A percentile compares a stretch with the other conserved stretches of the same genome.
phyloP scores from a whole-genome alignment of 2,797 vertebrate genomes.

The Alectoris magna region DNA sequence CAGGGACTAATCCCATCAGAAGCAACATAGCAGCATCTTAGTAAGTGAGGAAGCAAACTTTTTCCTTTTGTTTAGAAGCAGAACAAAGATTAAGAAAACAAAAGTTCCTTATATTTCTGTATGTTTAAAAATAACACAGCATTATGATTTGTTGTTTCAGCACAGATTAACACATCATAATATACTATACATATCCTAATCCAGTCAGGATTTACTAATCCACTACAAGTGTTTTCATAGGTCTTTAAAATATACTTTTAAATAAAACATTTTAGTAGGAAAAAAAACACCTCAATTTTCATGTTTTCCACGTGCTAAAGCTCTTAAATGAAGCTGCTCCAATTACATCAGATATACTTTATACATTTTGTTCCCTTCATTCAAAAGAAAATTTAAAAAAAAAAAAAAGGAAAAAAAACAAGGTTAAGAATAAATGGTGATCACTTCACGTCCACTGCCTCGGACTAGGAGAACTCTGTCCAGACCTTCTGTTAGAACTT shows the following conservation, averaged over 20 bases:
- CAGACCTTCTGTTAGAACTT: constrained; percentile 95
- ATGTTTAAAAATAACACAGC: not conserved
- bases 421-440: constrained; percentile 95
- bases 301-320: constrained; percentile 12
- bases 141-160: not conserved
- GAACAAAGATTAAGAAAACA: not conserved
- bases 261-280: not conserved
- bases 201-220: constrained; percentile 17
- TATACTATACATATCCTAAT: constrained; percentile 14
- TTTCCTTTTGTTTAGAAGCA: constrained; percentile 14
- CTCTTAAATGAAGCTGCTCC: not conserved
- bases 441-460: constrained; percentile 95
- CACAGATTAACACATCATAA: not conserved
- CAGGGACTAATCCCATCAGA: not conserved
- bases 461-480: constrained; percentile 93
- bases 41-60: not conserved
- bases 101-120: not conserved
- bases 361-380: not conserved
- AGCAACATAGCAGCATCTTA: constrained; percentile 10
- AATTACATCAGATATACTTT: not conserved
- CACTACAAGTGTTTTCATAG: constrained; percentile 32
- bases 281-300: not conserved
- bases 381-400: not conserved
- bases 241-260: constrained; percentile 50
- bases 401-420: not conserved